Conservation (phyloP, 2,113 vertebrate species). For the Serinus canaria region DNA sequence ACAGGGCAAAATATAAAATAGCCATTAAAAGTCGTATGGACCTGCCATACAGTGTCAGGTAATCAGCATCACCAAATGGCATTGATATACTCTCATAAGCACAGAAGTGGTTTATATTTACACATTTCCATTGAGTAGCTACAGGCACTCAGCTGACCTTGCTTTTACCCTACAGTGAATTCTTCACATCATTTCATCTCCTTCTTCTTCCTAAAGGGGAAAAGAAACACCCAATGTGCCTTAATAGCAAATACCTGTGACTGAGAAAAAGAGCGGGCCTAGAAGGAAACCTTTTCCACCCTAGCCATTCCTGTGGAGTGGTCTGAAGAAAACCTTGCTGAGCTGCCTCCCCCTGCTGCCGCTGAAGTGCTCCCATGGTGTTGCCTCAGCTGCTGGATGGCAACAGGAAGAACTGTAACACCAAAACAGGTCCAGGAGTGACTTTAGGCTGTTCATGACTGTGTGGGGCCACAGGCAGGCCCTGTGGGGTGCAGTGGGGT, state of each 20-base stretch:
- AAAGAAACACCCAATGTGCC: neutral
- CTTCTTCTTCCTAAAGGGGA: neutral
- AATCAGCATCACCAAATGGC: neutral
- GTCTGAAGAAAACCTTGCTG: neutral
- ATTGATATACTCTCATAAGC: neutral
- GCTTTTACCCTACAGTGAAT: neutral
- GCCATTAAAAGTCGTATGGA: neutral
- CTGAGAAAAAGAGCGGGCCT: neutral
- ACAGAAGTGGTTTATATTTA: neutral
- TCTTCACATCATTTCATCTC: neutral
- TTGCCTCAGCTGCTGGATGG: neutral
- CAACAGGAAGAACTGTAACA: neutral
- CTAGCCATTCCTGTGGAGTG: neutral
- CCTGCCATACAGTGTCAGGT: neutral
- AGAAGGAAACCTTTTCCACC: neutral
- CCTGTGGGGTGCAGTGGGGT: neutral
- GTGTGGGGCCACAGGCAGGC: too few relatives aligned
- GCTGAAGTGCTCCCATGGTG: accelerated
- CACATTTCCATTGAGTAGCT: neutral
- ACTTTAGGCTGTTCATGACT: accelerated
- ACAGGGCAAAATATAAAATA: neutral
- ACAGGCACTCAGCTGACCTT: neutral
- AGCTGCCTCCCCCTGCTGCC: neutral
- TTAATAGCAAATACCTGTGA: neutral
- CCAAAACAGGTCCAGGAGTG: neutral